phyloP scores from a whole-genome alignment of 2,888 invertebrate species.

The Elegia similella region DNA sequence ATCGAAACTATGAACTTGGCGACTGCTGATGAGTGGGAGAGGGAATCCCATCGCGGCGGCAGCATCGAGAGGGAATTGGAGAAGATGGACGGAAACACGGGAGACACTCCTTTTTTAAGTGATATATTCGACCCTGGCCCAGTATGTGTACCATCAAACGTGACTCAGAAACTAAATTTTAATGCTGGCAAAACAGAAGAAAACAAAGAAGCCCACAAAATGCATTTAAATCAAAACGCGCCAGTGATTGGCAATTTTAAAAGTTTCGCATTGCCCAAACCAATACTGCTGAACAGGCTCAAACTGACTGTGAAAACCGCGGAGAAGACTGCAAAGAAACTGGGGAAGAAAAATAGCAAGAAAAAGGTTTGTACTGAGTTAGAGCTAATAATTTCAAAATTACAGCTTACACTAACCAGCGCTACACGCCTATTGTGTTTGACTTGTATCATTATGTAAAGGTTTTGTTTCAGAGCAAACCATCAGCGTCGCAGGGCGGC shows the following conservation, averaged over 20 bases:
- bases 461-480: constrained; percentile 65
- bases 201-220: constrained; percentile 35
- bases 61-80: constrained; percentile 66
- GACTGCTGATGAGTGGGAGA: constrained; percentile 74
- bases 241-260: constrained; percentile 74
- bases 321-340: constrained; percentile 52
- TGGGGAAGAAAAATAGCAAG: constrained; percentile 50
- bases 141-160: constrained; percentile 48
- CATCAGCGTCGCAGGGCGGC: constrained; percentile 57
- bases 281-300: constrained; percentile 70
- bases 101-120: constrained; percentile 71
- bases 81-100: constrained; percentile 59
- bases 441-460: neutral
- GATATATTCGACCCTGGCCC: constrained; percentile 77
- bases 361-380: constrained; percentile 67
- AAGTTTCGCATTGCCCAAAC: constrained; percentile 77
- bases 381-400: constrained; percentile 4
- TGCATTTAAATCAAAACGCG: constrained; percentile 53
- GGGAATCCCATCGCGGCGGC: constrained; percentile 62
- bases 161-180: constrained; percentile 57
- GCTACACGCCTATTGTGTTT: neutral
- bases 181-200: constrained; percentile 48
- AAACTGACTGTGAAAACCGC: constrained; percentile 64
- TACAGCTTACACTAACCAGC: neutral
- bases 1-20: constrained; percentile 69